Percentiles rank a stretch among this genome's conserved stretches.
These are phyloP conservation scores for Punctoribates punctum DNA, from an alignment of 2,888 invertebrate species.

Conservation along the genomic window DNA sequence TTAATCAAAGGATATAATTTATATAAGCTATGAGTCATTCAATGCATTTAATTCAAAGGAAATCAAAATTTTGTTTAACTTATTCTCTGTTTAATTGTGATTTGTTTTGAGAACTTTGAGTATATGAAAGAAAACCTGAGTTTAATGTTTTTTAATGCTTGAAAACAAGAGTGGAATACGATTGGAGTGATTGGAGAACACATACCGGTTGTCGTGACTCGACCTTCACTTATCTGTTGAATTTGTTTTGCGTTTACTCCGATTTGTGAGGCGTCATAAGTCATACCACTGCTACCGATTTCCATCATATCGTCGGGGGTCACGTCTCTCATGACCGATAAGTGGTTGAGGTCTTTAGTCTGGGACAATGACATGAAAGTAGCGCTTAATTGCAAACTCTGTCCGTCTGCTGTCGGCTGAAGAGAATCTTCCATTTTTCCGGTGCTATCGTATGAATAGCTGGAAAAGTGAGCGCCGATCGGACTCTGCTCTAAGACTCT, in stretches of 20 bases:
- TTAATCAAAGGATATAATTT: no score
- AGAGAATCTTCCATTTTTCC: conserved; percentile 27
- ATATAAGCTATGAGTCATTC: not conserved
- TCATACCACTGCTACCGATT: not conserved
- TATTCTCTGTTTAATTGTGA: not conserved
- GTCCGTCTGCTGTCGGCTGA: not conserved
- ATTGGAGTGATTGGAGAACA: not conserved
- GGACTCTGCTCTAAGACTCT: conserved; percentile 39
- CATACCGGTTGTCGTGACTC: conserved; percentile 36
- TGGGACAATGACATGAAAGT: conserved; percentile 5
- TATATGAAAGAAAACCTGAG: not conserved
- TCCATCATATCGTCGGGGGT: conserved; percentile 28
- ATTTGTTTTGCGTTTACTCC: conserved; percentile 36
- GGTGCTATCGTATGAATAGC: conserved; percentile 37
- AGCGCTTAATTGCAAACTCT: not conserved
- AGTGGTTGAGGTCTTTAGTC: not conserved
- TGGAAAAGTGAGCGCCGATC: conserved; percentile 42
- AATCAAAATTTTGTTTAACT: not conserved
- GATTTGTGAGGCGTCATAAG: conserved; percentile 9
- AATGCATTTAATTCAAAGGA: not conserved
- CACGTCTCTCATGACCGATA: conserved; percentile 35
- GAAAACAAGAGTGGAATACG: not conserved
- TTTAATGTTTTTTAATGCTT: no score
- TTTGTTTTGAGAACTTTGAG: not conserved
- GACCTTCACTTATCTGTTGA: conserved; percentile 40